Base-by-base conservation (phyloP, 2,888 invertebrate genomes). In the Endotricha flammealis region DNA sequence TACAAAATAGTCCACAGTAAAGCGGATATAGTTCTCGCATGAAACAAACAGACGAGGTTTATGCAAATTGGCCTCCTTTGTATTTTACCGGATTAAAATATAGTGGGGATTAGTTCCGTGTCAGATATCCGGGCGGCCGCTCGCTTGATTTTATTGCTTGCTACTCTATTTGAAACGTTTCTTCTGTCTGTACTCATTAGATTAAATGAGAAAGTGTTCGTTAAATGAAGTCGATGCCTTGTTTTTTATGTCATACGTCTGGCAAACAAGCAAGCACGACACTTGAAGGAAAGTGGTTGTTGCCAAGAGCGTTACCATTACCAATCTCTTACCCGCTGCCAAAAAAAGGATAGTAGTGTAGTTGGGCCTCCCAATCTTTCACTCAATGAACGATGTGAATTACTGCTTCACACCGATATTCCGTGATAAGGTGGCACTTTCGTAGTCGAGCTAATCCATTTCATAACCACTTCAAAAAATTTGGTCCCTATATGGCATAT, bases 31-130 rank as follows among this genome's bases (percentile, higher is more conserved):
- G 75, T 75, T 65, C 81, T 77, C 77, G 78, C 75, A 77, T 77
- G 82, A 70, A 81, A 80, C 80, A 82, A 81, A 81, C 78, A 79
- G 70, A 62, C 69, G 78, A 82, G 83, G 82, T 81, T 85, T 85
- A 85, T 85, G 82, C 75, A 83, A 83, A 85, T 85, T 81, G 79
- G 72, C 69, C 81, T 83, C 76, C 80, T 85, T 85, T 85, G 80
- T 85, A 77, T 75, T 81, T 80, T 62, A 61, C 71, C 64, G 80
- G 79, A 83, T 85, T 85, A 85, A 85, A 82, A 82, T 82, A 83
- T 82, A 81, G 85, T 70, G 71, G 76, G 69, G 81, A 83, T 83
- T 85, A 83, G 82, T 85, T 80, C 73, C 76, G 70, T 78, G 83
- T 82, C 82, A 81, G 79, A 78, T 78, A 81, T 76, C 75, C 72